Base-by-base conservation (phyloP, 2,888 invertebrate species). In the Deilephila porcellus region DNA sequence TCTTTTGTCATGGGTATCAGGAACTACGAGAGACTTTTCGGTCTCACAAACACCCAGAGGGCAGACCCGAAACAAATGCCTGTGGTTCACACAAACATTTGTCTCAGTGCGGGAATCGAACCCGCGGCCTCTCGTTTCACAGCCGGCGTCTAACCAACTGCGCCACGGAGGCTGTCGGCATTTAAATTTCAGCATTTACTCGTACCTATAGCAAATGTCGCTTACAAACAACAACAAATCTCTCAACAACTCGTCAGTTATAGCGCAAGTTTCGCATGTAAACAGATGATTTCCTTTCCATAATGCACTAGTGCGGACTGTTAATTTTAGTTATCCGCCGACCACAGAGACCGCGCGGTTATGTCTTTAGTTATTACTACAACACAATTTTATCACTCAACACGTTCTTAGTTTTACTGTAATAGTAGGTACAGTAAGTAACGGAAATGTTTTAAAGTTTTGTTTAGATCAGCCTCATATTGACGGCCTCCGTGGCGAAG, bases 331-430 rank as follows among this genome's bases (percentile, higher is more conserved):
- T 52, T 52, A 52, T 64, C 20, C 37, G 37, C 5, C 17, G 67
- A 67, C 45, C 52, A 67, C 67, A 67, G 52, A 45, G 25, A 67
- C 67, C 67, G 67, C 37, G 52, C 45, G 45, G 64, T 63, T 63
- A 63, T 45, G 67, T 67, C 25, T 25, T 25, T 67, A 67, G 67
- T 52, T 77, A 75, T 77, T 60, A 72, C 75, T 75, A 73, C 25
- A 60, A 56, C 29, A 73, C 71, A 71, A 74, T 67, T 67, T 67
- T 52, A 67, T 67, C 45, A 67, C 67, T 67, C 52, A 67, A 67
- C 67, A 67, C 45, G 25, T 25, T 45, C 63, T 62, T 17, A 52
- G 45, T 67, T 52, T 64, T 25, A 67, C 45, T 67, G 45, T 67
- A 52, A 29, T 52, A 14, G 3, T 8, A n/a, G n/a, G 67, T 67